Evolutionary conservation across 2,888 invertebrate genomes (phyloP).

Genomic region (Nephrotoma guestfalica): DNA sequence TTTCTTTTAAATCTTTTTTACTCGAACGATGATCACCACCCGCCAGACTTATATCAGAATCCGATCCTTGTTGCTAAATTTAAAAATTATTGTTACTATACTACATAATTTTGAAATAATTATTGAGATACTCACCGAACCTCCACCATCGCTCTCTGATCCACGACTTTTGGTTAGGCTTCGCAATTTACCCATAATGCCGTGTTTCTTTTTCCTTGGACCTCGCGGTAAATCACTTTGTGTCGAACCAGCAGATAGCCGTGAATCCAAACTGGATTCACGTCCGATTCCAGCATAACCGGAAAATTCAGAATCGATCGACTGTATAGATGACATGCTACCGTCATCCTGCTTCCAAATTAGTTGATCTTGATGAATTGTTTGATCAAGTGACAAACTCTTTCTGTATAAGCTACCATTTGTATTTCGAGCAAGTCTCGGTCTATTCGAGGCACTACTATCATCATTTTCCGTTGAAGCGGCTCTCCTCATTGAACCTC

Average conservation of each 20-base stretch:
- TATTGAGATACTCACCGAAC: slow-evolving; percentile 23
- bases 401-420: slow-evolving; percentile 49
- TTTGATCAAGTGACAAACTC: slow-evolving; percentile 56
- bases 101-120: not conserved
- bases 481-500: slow-evolving; percentile 31
- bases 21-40: slow-evolving; percentile 46
- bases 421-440: slow-evolving; percentile 24
- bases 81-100: not conserved
- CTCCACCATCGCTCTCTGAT: slow-evolving; percentile 26
- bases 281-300: slow-evolving; percentile 46
- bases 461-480: slow-evolving; percentile 53
- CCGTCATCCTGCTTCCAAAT: slow-evolving; percentile 78
- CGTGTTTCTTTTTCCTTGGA: slow-evolving; percentile 60
- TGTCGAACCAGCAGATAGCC: slow-evolving; percentile 69
- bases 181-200: slow-evolving; percentile 70
- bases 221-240: slow-evolving; percentile 62
- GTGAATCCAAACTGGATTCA: slow-evolving; percentile 67
- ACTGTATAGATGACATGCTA: slow-evolving; percentile 71
- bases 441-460: slow-evolving; percentile 23
- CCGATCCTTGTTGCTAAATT: slow-evolving; percentile 40
- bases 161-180: slow-evolving; percentile 67
- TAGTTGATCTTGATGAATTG: slow-evolving; percentile 35
- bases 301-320: slow-evolving; percentile 51
- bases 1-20: slow-evolving; percentile 64
- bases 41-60: slow-evolving; percentile 52